Percentiles rank a stretch among this genome's conserved stretches.
Evolutionary conservation across 2,888 invertebrate genomes (phyloP).

Genomic region (Microctonus brassicae): DNA sequence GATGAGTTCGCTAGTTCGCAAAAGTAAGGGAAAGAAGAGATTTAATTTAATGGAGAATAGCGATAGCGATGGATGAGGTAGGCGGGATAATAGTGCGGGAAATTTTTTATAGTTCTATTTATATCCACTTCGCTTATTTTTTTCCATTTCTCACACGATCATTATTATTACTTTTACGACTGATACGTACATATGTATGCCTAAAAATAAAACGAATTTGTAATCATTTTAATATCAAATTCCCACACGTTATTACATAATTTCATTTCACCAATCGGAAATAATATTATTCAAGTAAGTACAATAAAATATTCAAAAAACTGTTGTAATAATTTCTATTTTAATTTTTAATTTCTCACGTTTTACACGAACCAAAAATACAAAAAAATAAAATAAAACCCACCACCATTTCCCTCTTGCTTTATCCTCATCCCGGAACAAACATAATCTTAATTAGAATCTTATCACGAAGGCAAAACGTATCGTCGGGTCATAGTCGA

Average conservation of each 20-base stretch:
- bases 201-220: not conserved
- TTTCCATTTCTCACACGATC: not conserved
- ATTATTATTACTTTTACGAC: not conserved
- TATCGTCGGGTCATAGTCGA: conserved; percentile 21
- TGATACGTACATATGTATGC: too few species aligned
- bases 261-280: too few species aligned
- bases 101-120: not conserved
- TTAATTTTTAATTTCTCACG: not conserved
- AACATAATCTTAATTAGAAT: conserved; percentile 47
- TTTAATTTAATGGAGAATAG: conserved; percentile 46
- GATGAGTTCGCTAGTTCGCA: conserved; percentile 35
- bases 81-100: conserved; percentile 16
- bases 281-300: too few species aligned
- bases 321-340: not conserved
- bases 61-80: conserved; percentile 32
- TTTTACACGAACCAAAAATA: not conserved
- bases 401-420: not conserved
- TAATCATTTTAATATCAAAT: too few species aligned
- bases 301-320: too few species aligned
- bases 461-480: conserved; percentile 39
- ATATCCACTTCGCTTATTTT: not conserved
- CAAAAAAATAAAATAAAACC: not conserved
- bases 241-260: too few species aligned
- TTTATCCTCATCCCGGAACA: conserved; percentile 35
- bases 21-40: conserved; percentile 39